phyloP scores from a whole-genome alignment of 2,113 vertebrate species.

The Elephas maximus region DNA sequence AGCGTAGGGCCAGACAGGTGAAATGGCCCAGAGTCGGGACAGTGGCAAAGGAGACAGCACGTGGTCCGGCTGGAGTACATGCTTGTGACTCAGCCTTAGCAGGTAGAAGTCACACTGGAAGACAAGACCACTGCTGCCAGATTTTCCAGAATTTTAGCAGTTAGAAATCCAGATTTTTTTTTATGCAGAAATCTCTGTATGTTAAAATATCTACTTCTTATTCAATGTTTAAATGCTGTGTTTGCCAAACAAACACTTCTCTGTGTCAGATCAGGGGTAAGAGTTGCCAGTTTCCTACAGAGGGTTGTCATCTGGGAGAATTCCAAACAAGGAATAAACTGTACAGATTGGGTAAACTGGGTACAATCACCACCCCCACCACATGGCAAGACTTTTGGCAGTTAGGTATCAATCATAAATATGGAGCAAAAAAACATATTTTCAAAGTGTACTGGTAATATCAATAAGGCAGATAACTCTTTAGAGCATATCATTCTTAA shows the following conservation, averaged over 20 bases:
- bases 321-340: neutral
- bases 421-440: neutral
- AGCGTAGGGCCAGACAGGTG: neutral
- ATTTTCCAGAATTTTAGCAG: neutral
- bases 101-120: neutral
- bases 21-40: neutral
- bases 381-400: neutral
- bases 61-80: neutral
- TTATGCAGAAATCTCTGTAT: neutral
- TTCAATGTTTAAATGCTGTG: conserved; percentile 18
- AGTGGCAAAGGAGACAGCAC: neutral
- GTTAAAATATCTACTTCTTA: neutral
- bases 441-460: conserved; percentile 1
- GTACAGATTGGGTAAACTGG: neutral
- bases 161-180: neutral
- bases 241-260: conserved; percentile 6
- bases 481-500: neutral
- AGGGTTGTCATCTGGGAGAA: neutral
- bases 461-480: neutral
- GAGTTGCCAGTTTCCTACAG: neutral
- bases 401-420: neutral
- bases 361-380: neutral
- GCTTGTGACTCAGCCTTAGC: neutral
- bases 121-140: neutral
- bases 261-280: neutral